Evolutionary conservation across 2,888 invertebrate genomes (phyloP).

Genomic region (Tachystola acroxantha): DNA sequence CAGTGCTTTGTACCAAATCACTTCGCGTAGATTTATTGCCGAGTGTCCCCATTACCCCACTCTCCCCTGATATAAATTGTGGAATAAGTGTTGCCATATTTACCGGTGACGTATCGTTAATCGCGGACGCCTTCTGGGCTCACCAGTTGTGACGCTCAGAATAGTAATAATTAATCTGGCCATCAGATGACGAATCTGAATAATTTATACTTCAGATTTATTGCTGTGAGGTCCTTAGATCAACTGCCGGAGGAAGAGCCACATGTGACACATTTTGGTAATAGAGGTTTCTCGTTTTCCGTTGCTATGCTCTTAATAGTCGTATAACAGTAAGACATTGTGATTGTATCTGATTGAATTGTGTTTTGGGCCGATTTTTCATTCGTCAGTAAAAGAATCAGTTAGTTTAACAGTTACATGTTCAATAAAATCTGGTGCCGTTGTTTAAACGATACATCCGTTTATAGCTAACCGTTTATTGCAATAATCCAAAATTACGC

Average conservation of each 20-base stretch:
- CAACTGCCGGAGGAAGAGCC: constrained; percentile 30
- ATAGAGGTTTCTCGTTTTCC: too few relatives aligned
- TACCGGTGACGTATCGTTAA: constrained; percentile 74
- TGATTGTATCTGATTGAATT: too few relatives aligned
- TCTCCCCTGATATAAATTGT: constrained; percentile 68
- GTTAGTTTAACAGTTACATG: too few relatives aligned
- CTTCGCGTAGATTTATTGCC: constrained; percentile 71
- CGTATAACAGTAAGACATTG: too few relatives aligned
- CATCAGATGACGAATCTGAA: constrained; percentile 65
- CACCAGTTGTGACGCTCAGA: constrained; percentile 47
- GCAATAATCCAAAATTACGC: too few relatives aligned
- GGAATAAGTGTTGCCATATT: constrained; percentile 77
- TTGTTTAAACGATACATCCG: too few relatives aligned
- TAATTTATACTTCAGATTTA: constrained; percentile 70
- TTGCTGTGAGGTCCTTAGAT: constrained; percentile 45
- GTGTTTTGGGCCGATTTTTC: too few relatives aligned
- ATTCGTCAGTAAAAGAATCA: too few relatives aligned
- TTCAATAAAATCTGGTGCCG: too few relatives aligned
- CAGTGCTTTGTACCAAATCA: constrained; percentile 76
- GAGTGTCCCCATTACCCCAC: constrained; percentile 62
- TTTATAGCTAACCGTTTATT: too few relatives aligned
- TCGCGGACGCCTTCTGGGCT: constrained; percentile 64
- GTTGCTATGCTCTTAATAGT: too few relatives aligned
- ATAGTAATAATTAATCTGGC: constrained; percentile 71
- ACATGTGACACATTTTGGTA: constrained; percentile 29